These are phyloP conservation scores for Amiota mariae DNA, from an alignment of 2,888 invertebrate species.

Conservation along the genomic window DNA sequence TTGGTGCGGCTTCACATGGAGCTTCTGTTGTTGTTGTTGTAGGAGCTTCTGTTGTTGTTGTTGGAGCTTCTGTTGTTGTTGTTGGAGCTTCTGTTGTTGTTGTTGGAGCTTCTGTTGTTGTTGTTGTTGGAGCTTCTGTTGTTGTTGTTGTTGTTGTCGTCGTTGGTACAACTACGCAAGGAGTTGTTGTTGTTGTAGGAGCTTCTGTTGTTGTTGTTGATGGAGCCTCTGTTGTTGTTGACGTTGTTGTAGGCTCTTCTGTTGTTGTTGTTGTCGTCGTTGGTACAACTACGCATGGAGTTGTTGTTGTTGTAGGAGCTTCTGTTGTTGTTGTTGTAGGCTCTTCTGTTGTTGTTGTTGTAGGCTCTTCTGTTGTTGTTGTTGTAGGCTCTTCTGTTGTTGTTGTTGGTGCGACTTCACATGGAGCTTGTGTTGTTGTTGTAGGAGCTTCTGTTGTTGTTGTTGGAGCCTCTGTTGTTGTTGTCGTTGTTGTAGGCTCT, in stretches of 20 bases:
- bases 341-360: constrained; percentile 26
- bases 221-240: constrained; percentile 25
- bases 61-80: not conserved
- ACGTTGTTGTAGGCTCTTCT: constrained; percentile 25
- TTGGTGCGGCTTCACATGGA: not conserved
- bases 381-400: constrained; percentile 26
- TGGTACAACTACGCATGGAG: constrained; percentile 9
- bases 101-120: not conserved
- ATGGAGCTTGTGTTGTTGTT: constrained; percentile 9
- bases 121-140: constrained; percentile 19
- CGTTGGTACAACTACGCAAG: constrained; percentile 6
- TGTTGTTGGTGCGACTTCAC: not conserved
- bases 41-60: not conserved
- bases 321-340: constrained; percentile 29
- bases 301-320: constrained; percentile 26
- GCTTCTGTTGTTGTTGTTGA: constrained; percentile 24
- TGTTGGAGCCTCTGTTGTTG: constrained; percentile 22
- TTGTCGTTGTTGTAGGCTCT: constrained; percentile 15
- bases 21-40: constrained; percentile 14
- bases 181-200: constrained; percentile 5
- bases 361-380: constrained; percentile 22
- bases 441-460: constrained; percentile 26
- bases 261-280: constrained; percentile 31
- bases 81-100: constrained; percentile 29
- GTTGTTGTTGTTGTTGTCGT: constrained; percentile 13